These are phyloP conservation scores for Drosophila triauraria DNA, from an alignment of 1,140 invertebrate genomes.

Conservation along the genomic window DNA sequence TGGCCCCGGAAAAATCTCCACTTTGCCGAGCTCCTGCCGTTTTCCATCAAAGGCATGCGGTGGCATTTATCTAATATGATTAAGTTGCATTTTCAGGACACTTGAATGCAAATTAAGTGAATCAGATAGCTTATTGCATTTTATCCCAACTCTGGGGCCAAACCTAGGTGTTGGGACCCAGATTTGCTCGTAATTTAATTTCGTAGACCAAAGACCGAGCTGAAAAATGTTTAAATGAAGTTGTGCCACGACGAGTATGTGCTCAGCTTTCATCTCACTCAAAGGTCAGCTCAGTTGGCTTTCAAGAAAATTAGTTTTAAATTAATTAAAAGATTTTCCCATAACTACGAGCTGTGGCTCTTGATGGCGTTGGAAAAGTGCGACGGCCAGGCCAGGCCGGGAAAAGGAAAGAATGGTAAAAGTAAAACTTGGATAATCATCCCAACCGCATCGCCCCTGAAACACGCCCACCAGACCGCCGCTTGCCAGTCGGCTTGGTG, in stretches of 20 bases:
- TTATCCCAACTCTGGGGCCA: neutral
- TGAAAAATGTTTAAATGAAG: conserved; percentile 37
- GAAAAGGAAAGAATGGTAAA: conserved; percentile 39
- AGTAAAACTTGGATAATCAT: conserved; percentile 58
- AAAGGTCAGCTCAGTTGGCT: conserved; percentile 48
- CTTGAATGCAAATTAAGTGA: conserved; percentile 7
- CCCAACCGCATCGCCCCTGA: conserved; percentile 17
- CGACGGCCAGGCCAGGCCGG: conserved; percentile 15
- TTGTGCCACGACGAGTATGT: conserved; percentile 16
- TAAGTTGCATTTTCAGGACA: conserved; percentile 39
- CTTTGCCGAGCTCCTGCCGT: conserved; percentile 5
- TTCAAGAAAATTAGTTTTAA: conserved; percentile 52
- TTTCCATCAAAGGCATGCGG: conserved; percentile 26
- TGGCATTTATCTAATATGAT: conserved; percentile 37
- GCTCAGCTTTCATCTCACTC: conserved; percentile 25
- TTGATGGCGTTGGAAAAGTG: conserved; percentile 33
- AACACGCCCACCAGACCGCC: conserved; percentile 2
- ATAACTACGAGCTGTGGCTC: conserved; percentile 42
- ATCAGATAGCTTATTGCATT: conserved; percentile 13
- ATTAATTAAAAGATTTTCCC: conserved; percentile 58
- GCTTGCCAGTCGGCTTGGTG: conserved; percentile 18
- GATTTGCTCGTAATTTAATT: conserved; percentile 27
- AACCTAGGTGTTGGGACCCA: conserved; percentile 5
- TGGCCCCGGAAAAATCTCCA: conserved; percentile 31
- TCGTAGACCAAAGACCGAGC: neutral